Evolutionary conservation across 2,888 invertebrate species (phyloP), one percentile per base, ranked within the genome.

Genomic region (Plebejus anna): DNA sequence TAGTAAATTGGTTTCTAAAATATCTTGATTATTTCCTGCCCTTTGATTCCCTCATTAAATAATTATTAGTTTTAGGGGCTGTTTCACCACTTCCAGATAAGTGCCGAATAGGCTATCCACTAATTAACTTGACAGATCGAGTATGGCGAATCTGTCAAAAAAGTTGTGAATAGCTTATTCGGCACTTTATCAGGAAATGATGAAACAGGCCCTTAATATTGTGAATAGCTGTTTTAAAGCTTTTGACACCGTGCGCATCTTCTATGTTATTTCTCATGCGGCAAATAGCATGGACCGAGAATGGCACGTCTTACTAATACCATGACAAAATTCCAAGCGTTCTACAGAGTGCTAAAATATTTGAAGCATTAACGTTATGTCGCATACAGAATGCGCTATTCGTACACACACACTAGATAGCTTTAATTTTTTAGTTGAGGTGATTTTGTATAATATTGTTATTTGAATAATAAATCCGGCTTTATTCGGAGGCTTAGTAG

Each of bases 291-390:
- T 55, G 51, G 32, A 32, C 55, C 11, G 73, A 73, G 73, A 55
- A 73, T 32, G 55, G 73, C 73, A 55, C 73, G 55, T 73, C 51
- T 51, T 51, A 6, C 47, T 51, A 55, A 73, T 55, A 42, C 55
- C 73, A n/a, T 51, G 32, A 73, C 51, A 22, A 28, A 36, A 73
- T 73, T 32, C 73, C 51, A 7, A 32, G 51, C 73, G 51, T 28
- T 73, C 51, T 28, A 16, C 55, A 16, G 28, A 32, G 32, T 73
- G 51, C 73, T 32, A 47, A 73, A 55, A 73, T 51, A 73, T 73
- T 55, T 16, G 51, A 22, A 55, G 51, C 51, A 32, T 47, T 28
- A 32, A 28, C 36, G 16, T 32, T 16, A 32, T 55, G 16, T 55
- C 51, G 32, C 32, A 51, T 51, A 4, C 32, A 32, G 66, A 66